Percentiles rank a stretch among this genome's conserved stretches.
Conservation (phyloP, 2,888 invertebrate genomes). For the Nomada ferruginata region DNA sequence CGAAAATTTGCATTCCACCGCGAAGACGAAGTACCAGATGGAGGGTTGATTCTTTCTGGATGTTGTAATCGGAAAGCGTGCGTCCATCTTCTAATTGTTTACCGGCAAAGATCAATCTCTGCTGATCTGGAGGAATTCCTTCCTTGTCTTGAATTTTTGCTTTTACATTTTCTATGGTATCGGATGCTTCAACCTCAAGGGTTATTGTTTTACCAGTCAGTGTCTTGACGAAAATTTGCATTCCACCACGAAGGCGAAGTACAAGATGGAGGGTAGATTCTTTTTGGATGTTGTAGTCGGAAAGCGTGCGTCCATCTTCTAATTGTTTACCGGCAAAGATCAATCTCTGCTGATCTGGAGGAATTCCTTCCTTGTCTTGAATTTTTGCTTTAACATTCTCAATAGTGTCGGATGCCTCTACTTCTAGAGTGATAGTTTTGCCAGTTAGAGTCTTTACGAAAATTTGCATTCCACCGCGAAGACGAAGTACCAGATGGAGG, state of each 20-base stretch:
- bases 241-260: conserved; percentile 69
- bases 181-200: conserved; percentile 74
- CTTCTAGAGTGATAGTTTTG: conserved; percentile 75
- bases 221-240: conserved; percentile 70
- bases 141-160: conserved; percentile 76
- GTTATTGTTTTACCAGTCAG: conserved; percentile 73
- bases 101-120: conserved; percentile 75
- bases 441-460: conserved; percentile 70
- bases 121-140: conserved; percentile 76
- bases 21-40: conserved; percentile 71
- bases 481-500: conserved; percentile 65
- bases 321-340: conserved; percentile 76
- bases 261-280: conserved; percentile 74
- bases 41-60: conserved; percentile 75
- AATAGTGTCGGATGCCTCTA: conserved; percentile 74
- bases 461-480: conserved; percentile 72
- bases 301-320: conserved; percentile 72
- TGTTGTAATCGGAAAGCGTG: conserved; percentile 73
- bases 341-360: conserved; percentile 75
- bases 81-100: conserved; percentile 75
- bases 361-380: conserved; percentile 76
- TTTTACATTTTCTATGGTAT: conserved; percentile 74
- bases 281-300: conserved; percentile 76
- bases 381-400: conserved; percentile 76
- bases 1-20: conserved; percentile 73